Evolutionary conservation across 1,140 invertebrate species (phyloP).

Genomic region (Cecropterus lyciades): DNA sequence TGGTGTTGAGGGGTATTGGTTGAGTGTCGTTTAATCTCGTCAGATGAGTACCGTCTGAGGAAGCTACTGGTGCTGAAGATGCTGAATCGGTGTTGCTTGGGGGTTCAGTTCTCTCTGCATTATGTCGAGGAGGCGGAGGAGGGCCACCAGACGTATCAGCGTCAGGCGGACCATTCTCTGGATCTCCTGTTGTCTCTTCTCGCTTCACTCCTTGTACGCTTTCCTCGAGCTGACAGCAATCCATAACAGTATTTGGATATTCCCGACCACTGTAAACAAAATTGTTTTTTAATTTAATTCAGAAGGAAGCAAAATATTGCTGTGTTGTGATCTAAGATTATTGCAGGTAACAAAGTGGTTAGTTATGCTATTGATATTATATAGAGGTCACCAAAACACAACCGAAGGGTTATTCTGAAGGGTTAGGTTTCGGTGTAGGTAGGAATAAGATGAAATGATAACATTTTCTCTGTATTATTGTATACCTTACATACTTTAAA

Average conservation of each 20-base stretch:
- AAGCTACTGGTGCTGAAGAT: constrained; percentile 62
- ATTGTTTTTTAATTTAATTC: neutral
- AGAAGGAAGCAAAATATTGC: too few species aligned
- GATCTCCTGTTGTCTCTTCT: constrained; percentile 92
- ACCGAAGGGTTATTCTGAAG: too few species aligned
- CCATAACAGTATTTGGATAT: constrained; percentile 95
- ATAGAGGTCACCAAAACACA: too few species aligned
- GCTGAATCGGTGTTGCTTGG: constrained; percentile 64
- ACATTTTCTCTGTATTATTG: too few species aligned
- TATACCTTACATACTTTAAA: too few species aligned
- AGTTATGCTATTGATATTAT: too few species aligned
- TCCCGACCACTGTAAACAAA: constrained; percentile 92
- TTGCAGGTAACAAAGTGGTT: too few species aligned
- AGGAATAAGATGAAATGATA: too few species aligned
- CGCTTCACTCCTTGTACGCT: constrained; percentile 90
- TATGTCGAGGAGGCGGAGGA: constrained; percentile 69
- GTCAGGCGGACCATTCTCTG: constrained; percentile 93
- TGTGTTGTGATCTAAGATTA: too few species aligned
- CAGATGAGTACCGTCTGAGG: constrained; percentile 74
- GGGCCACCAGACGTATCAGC: constrained; percentile 87
- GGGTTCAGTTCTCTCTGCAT: constrained; percentile 68
- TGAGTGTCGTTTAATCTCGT: constrained; percentile 76
- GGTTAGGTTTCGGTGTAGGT: too few species aligned
- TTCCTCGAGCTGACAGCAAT: constrained; percentile 95
- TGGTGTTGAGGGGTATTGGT: constrained; percentile 73